Conservation (phyloP, 2,113 vertebrate genomes). For the Microcebus ravelobensis region DNA sequence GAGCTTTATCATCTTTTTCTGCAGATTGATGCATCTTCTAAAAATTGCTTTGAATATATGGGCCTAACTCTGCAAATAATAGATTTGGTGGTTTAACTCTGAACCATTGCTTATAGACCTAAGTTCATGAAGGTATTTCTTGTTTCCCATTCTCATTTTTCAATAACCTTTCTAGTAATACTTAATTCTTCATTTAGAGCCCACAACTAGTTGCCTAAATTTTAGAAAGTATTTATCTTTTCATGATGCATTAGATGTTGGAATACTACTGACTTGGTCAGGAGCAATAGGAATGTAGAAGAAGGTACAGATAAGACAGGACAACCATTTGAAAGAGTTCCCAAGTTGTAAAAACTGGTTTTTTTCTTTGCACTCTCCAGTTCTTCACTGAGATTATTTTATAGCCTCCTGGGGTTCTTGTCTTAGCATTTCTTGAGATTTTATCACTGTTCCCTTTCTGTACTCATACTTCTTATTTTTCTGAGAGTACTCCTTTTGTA, state of each 20-base stretch:
- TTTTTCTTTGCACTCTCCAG: constrained; percentile 30
- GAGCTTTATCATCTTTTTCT: constrained; percentile 34
- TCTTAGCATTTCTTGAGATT: constrained; percentile 47
- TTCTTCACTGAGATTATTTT: constrained; percentile 50
- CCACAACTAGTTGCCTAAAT: constrained; percentile 41
- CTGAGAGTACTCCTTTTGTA: constrained; percentile 2
- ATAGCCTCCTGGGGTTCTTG: background rate
- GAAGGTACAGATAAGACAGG: background rate
- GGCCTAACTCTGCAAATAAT: background rate
- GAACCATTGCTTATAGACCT: constrained; percentile 1
- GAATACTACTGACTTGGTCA: background rate
- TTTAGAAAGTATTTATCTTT: constrained; percentile 48
- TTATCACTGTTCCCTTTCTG: background rate
- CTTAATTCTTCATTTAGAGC: constrained; percentile 31
- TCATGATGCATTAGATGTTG: background rate
- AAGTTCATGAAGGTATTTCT: constrained; percentile 19
- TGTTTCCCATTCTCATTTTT: constrained; percentile 39
- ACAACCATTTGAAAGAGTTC: constrained; percentile 2
- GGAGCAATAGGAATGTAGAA: constrained; percentile 4
- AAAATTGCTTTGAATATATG: constrained; percentile 43
- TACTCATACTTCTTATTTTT: constrained; percentile 13
- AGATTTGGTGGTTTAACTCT: background rate
- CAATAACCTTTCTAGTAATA: constrained; percentile 37
- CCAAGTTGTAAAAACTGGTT: constrained; percentile 31
- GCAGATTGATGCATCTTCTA: constrained; percentile 29